Percentiles rank a stretch among this genome's conserved stretches.
phyloP scores from a whole-genome alignment of 2,797 vertebrate species.

The Hypotaenidia philippensis region DNA sequence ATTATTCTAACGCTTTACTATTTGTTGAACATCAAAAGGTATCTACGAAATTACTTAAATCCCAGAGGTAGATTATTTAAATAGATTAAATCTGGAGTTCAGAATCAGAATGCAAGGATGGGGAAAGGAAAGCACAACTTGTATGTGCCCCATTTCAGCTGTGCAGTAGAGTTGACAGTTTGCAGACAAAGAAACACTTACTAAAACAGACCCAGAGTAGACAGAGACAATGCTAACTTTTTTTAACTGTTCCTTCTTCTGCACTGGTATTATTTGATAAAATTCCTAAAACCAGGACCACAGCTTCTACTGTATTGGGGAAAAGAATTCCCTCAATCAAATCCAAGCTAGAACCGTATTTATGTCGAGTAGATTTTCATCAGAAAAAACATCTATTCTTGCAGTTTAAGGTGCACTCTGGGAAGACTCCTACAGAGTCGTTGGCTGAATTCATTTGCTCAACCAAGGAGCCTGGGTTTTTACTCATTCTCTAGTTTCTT shows the following conservation, averaged over 20 bases:
- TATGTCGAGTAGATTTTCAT: neutral
- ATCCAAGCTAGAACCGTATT: neutral
- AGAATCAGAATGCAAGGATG: neutral
- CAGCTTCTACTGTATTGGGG: neutral
- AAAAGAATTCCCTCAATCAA: neutral
- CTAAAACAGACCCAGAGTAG: neutral
- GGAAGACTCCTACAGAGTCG: neutral
- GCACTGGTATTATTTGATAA: neutral
- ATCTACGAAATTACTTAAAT: neutral
- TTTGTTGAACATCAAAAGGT: slow-evolving; percentile 25
- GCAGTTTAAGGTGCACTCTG: neutral
- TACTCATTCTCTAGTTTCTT: neutral
- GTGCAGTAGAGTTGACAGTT: neutral
- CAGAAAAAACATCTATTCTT: neutral
- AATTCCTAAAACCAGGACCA: slow-evolving; percentile 1
- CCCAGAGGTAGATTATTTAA: slow-evolving; percentile 19
- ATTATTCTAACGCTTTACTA: slow-evolving; percentile 31
- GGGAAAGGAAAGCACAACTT: neutral
- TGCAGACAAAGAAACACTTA: neutral
- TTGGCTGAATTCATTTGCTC: neutral
- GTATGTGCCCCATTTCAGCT: neutral
- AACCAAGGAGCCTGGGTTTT: neutral
- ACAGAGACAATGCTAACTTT: neutral
- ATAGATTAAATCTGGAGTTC: slow-evolving; percentile 3
- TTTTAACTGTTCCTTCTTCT: neutral